Evolutionary conservation across 2,888 invertebrate species (phyloP).

Genomic region (Salticus scenicus): DNA sequence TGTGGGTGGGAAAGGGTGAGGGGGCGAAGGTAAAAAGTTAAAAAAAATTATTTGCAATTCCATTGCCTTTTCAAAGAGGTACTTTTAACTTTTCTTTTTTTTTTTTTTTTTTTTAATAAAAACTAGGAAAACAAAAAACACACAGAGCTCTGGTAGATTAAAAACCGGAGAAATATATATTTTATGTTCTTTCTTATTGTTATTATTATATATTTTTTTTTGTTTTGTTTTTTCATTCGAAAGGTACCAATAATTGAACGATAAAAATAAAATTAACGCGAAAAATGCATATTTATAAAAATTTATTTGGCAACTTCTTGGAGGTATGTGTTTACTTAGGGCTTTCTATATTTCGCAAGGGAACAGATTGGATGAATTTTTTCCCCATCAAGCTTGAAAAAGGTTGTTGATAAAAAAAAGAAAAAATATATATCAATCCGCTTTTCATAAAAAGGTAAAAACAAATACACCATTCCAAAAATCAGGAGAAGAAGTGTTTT

Average conservation of each 20-base stretch:
- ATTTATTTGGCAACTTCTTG: conserved; percentile 49
- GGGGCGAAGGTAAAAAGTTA: not conserved
- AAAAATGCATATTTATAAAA: conserved; percentile 66
- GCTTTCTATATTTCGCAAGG: conserved; percentile 50
- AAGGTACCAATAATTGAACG: conserved; percentile 62
- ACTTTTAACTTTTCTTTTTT: conserved; percentile 43
- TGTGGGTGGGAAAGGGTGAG: conserved; percentile 26
- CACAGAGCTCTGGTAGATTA: conserved; percentile 45
- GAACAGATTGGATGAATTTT: conserved; percentile 27
- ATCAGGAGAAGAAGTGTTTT: conserved; percentile 43
- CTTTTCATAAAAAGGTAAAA: conserved; percentile 18
- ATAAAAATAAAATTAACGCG: conserved; percentile 68
- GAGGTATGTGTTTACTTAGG: conserved; percentile 57
- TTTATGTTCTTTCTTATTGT: conserved; percentile 7
- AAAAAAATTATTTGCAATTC: conserved; percentile 64
- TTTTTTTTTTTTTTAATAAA: not conserved
- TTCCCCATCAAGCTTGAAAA: conserved; percentile 23
- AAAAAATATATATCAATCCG: no score
- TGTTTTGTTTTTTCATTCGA: conserved; percentile 28
- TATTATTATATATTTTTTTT: conserved; percentile 32
- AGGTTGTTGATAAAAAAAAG: conserved; percentile 32
- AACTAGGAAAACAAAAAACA: conserved; percentile 50
- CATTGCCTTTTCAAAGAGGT: conserved; percentile 53
- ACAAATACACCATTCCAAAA: conserved; percentile 25
- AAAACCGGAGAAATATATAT: conserved; percentile 21